These are phyloP conservation scores for Adoxophyes honmai DNA, from an alignment of 1,140 invertebrate genomes.

Conservation along the genomic window DNA sequence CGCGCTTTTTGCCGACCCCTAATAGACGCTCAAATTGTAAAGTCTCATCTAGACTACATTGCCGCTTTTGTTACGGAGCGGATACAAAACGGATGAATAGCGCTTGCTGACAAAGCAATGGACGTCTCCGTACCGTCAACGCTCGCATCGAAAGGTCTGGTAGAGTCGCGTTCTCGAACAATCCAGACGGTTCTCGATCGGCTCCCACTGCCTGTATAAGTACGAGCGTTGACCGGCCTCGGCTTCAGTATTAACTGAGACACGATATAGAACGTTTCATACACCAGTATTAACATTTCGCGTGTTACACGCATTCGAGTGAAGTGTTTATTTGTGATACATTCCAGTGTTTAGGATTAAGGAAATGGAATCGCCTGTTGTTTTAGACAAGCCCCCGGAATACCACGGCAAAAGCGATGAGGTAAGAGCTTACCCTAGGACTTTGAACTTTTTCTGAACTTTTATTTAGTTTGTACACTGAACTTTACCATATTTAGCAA, in stretches of 20 bases:
- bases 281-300: conserved; percentile 24
- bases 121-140: background rate
- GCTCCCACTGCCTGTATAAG: conserved; percentile 45
- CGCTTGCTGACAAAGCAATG: background rate
- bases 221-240: conserved; percentile 26
- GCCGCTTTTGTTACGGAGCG: background rate
- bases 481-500: background rate
- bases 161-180: conserved; percentile 17
- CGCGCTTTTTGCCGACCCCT: background rate
- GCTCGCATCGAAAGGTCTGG: conserved; percentile 17
- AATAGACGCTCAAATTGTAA: background rate
- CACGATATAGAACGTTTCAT: conserved; percentile 36
- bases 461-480: background rate
- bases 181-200: conserved; percentile 47
- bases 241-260: conserved; percentile 55
- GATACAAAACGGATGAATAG: background rate
- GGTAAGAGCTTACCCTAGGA: conserved; percentile 35
- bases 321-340: conserved; percentile 49
- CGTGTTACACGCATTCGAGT: conserved; percentile 34
- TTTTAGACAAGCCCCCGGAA: conserved; percentile 67
- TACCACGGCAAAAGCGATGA: conserved; percentile 55
- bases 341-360: conserved; percentile 51
- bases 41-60: background rate
- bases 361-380: conserved; percentile 67
- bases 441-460: conserved; percentile 3